Evolutionary conservation across 2,888 invertebrate genomes (phyloP), one percentile per base, ranked within the genome.

Genomic region (Ctenicera cuprea): DNA sequence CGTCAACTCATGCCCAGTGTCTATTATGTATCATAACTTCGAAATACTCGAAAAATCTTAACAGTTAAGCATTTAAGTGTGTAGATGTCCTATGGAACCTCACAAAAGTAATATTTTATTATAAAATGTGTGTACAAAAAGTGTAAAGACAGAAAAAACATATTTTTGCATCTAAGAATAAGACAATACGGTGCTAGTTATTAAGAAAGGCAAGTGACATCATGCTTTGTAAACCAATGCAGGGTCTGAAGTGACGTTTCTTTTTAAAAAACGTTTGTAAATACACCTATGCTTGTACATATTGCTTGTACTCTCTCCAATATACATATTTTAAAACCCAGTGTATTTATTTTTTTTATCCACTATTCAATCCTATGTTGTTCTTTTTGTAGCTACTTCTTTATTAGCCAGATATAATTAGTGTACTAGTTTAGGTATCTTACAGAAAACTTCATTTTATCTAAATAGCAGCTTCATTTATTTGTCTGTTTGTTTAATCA

Each of bases 91-190:
- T 69, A 69, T 54, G 45, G 48, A 64, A 75, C 71, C 71, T 71
- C 71, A 75, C 68, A 63, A 71, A 75, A 72, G 43, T 64, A 78
- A 74, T 78, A 78, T 78, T 78, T 78, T 78, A 75, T 75, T 68
- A 76, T 61, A 67, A 26, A 69, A 74, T 73, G 71, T 72, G 70
- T 71, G 70, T 71, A 72, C 69, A 75, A 68, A 67, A 68, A 75
- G 74, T 75, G 71, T 75, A 69, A 72, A 75, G 75, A 72, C 71
- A 75, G 74, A 71, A 71, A 71, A 64, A 74, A 75, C 65, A 69
- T 76, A 75, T 78, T 78, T 78, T 77, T 74, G 69, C 74, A 74
- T 72, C 73, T 78, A 74, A 73, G 65, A 75, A 72, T 78, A 78
- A 76, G 76, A 78, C 75, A 75, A 75, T 75, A 76, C 65, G 78